A percentile compares a stretch with the other conserved stretches of the same genome.
phyloP scores from a whole-genome alignment of 2,113 vertebrate genomes.

The Numenius arquata region DNA sequence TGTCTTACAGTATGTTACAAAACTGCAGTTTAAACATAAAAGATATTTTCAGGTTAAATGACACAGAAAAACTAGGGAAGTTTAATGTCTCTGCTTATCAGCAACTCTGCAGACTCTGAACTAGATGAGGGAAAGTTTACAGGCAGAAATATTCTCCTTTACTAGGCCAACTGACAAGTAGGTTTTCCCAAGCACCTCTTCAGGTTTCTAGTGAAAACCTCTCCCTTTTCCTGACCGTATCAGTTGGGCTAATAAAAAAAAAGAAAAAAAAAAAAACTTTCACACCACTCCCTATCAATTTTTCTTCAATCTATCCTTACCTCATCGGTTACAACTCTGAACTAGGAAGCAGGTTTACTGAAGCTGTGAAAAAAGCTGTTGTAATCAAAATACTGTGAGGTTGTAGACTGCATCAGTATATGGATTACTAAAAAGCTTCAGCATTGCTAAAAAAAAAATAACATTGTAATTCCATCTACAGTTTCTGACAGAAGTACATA shows the following conservation, averaged over 20 bases:
- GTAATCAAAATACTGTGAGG: background rate
- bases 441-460: background rate
- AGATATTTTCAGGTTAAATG: background rate
- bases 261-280: no score
- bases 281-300: background rate
- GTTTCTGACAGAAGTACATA: background rate
- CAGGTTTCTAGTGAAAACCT: background rate
- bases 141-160: background rate
- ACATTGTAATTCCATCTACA: background rate
- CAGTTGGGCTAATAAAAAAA: background rate
- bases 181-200: background rate
- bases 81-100: background rate
- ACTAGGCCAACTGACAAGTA: background rate
- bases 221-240: background rate
- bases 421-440: background rate
- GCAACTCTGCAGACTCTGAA: background rate
- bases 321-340: background rate
- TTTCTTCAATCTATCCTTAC: background rate
- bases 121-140: background rate
- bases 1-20: background rate
- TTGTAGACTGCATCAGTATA: background rate
- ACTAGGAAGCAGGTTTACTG: background rate
- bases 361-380: background rate
- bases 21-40: background rate
- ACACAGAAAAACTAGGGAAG: background rate